Evolutionary conservation across 2,888 invertebrate species (phyloP).

Genomic region (Ophion ventricosus): DNA sequence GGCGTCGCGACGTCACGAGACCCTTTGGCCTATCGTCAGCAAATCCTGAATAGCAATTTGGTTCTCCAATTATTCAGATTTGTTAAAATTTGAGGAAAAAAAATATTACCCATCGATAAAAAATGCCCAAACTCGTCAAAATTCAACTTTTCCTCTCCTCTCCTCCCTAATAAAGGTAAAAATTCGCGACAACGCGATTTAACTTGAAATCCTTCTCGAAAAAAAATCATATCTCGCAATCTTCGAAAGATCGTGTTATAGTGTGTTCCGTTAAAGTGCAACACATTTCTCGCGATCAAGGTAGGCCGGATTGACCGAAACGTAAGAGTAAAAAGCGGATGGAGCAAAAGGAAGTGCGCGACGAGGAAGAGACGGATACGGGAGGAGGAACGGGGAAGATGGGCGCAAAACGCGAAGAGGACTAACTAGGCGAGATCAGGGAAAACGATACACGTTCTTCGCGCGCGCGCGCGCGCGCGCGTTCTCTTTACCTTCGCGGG

Average conservation of each 20-base stretch:
- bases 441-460: conserved; percentile 76
- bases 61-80: no score
- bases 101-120: no score
- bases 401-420: conserved; percentile 64
- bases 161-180: no score
- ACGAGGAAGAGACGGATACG: conserved; percentile 59
- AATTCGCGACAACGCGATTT: no score
- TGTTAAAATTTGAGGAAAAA: no score
- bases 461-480: no score
- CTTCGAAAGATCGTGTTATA: not conserved
- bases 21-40: no score
- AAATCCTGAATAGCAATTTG: no score
- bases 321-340: conserved; percentile 29
- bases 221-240: not conserved
- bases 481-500: conserved; percentile 58
- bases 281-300: conserved; percentile 44
- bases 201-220: no score
- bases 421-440: conserved; percentile 81
- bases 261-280: conserved; percentile 33
- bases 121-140: no score
- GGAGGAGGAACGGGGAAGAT: conserved; percentile 6
- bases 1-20: no score
- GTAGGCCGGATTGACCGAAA: conserved; percentile 23
- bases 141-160: no score
- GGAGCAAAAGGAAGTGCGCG: conserved; percentile 59